phyloP scores from a whole-genome alignment of 2,797 vertebrate genomes.

The Gymnodraco acuticeps region DNA sequence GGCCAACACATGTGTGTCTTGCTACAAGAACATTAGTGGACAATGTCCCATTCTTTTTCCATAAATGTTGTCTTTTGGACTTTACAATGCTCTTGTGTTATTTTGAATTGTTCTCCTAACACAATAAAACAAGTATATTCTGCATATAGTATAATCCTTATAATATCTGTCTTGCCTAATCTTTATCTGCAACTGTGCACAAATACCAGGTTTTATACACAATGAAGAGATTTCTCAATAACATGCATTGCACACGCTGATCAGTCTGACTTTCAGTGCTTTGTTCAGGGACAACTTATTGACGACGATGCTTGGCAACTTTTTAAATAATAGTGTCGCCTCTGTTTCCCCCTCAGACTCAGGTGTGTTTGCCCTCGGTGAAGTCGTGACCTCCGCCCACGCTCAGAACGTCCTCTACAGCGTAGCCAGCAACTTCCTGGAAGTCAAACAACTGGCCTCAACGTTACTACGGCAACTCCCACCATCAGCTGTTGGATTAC shows the following conservation, averaged over 20 bases:
- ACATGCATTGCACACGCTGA: background rate
- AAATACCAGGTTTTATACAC: no score
- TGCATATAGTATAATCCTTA: no score
- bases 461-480: conserved; percentile 89
- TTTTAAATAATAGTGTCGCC: background rate
- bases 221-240: no score
- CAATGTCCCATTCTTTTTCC: no score
- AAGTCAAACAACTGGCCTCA: conserved; percentile 92
- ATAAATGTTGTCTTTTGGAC: no score
- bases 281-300: conserved; percentile 22
- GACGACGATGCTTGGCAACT: conserved; percentile 7
- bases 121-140: no score
- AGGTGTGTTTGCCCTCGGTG: conserved; percentile 85
- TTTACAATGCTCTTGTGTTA: no score
- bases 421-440: conserved; percentile 94
- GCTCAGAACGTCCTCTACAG: conserved; percentile 90
- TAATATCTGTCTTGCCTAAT: no score
- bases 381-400: conserved; percentile 83
- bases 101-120: no score
- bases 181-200: no score
- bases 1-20: no score
- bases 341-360: conserved; percentile 61
- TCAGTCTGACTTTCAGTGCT: conserved; percentile 1
- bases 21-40: no score
- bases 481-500: conserved; percentile 80